phyloP scores from a whole-genome alignment of 2,113 vertebrate genomes.

The Menidia beryllina region DNA sequence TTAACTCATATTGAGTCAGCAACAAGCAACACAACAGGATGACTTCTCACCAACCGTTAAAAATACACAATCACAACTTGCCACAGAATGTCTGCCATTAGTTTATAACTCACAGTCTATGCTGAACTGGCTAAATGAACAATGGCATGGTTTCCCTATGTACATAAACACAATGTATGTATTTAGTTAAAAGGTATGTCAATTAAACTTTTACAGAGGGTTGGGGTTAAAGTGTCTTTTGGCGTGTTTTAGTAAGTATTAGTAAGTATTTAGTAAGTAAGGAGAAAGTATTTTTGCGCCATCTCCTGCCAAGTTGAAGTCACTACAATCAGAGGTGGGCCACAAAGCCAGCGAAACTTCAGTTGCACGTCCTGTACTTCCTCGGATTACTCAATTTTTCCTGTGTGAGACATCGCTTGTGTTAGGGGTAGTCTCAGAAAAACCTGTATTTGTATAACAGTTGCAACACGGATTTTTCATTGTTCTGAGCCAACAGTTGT shows the following conservation, averaged over 20 bases:
- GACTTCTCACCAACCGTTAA: neutral
- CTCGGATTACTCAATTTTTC: neutral
- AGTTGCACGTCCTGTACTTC: neutral
- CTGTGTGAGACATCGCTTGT: neutral
- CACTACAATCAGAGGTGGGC: neutral
- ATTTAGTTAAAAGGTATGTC: neutral
- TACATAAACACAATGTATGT: too few species aligned
- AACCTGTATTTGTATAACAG: neutral
- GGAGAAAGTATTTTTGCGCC: slow-evolving; percentile 15
- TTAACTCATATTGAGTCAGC: neutral
- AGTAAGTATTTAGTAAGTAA: too few species aligned
- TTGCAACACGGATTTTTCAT: slow-evolving; percentile 20
- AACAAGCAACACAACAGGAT: neutral
- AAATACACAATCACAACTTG: too few species aligned
- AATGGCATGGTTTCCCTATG: too few species aligned
- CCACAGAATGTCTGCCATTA: neutral
- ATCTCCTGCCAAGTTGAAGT: slow-evolving; percentile 20
- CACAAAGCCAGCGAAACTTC: neutral
- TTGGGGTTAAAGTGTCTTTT: too few species aligned
- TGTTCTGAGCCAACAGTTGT: neutral
- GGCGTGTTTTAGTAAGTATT: too few species aligned
- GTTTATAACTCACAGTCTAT: neutral
- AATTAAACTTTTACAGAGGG: neutral
- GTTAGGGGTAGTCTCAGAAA: neutral
- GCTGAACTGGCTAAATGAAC: neutral